Evolutionary conservation across 2,113 vertebrate genomes (phyloP).

Genomic region (Leptobrachium leishanense): DNA sequence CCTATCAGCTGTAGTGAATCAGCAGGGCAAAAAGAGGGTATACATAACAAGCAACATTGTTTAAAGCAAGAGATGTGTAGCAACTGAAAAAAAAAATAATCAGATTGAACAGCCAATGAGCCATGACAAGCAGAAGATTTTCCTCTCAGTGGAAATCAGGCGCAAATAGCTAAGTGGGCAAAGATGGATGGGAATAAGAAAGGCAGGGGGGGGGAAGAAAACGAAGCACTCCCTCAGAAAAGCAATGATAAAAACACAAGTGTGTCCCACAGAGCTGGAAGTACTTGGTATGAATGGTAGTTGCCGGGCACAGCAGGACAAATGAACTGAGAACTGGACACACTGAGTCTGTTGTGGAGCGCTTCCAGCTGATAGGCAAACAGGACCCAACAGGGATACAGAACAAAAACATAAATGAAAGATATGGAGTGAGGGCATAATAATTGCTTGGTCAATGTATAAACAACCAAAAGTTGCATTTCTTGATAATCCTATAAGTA

Average conservation of each 20-base stretch:
- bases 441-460: background rate
- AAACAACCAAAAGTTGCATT: background rate
- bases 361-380: conserved; percentile 92
- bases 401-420: conserved; percentile 45
- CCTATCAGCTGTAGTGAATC: background rate
- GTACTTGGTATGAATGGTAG: conserved; percentile 98
- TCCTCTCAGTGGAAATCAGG: background rate
- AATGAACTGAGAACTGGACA: conserved; percentile 91
- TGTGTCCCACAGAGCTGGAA: conserved; percentile 73
- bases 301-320: conserved; percentile 83
- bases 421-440: conserved; percentile 30
- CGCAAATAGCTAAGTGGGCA: background rate
- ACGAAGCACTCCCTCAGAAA: background rate
- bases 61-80: conserved; percentile 4
- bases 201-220: background rate
- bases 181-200: background rate
- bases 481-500: too few relatives aligned
- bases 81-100: background rate
- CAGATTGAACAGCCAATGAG: background rate
- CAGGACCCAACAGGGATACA: conserved; percentile 55
- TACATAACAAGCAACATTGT: conserved; percentile 1
- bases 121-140: conserved; percentile 5
- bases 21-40: background rate
- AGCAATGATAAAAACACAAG: conserved; percentile 40
- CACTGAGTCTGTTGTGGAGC: conserved; percentile 96